Evolutionary conservation across 2,113 vertebrate species (phyloP).

Genomic region (Podocnemis expansa): DNA sequence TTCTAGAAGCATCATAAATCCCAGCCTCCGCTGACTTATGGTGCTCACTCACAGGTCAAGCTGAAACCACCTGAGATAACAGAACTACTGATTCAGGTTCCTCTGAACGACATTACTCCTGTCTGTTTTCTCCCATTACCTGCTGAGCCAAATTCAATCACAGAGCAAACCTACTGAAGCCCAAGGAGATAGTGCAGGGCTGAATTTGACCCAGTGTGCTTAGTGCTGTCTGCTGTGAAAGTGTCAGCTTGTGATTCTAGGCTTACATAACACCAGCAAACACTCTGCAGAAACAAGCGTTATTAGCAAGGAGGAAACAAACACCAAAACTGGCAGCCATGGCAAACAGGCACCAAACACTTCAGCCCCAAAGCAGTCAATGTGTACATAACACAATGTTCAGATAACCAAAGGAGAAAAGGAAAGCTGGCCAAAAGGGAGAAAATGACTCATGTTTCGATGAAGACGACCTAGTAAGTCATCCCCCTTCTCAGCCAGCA

Average conservation of each 20-base stretch:
- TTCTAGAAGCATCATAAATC: not conserved
- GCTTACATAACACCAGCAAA: conserved; percentile 65
- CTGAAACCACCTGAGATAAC: fast-evolving
- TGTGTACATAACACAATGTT: not conserved
- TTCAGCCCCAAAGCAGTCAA: conserved; percentile 44
- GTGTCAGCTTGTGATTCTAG: conserved; percentile 54
- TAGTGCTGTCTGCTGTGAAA: not conserved
- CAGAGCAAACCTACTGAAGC: fast-evolving
- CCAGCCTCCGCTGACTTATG: fast-evolving
- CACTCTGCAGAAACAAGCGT: conserved; percentile 60
- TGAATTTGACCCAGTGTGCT: fast-evolving
- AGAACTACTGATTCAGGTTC: fast-evolving
- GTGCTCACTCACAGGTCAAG: not conserved
- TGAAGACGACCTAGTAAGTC: not conserved
- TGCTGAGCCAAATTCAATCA: not conserved
- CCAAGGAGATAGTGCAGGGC: not conserved
- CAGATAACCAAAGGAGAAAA: conserved; percentile 1
- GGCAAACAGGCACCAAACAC: conserved; percentile 42
- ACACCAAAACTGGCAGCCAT: conserved; percentile 40
- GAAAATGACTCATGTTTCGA: not conserved
- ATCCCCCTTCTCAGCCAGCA: not conserved
- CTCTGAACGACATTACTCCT: fast-evolving
- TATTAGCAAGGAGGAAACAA: conserved; percentile 24
- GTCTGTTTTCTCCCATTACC: not conserved
- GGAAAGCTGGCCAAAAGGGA: not conserved